Evolutionary conservation across 2,113 vertebrate genomes (phyloP), one percentile per base, ranked within the genome.

Genomic region (Cheirogaleus medius): DNA sequence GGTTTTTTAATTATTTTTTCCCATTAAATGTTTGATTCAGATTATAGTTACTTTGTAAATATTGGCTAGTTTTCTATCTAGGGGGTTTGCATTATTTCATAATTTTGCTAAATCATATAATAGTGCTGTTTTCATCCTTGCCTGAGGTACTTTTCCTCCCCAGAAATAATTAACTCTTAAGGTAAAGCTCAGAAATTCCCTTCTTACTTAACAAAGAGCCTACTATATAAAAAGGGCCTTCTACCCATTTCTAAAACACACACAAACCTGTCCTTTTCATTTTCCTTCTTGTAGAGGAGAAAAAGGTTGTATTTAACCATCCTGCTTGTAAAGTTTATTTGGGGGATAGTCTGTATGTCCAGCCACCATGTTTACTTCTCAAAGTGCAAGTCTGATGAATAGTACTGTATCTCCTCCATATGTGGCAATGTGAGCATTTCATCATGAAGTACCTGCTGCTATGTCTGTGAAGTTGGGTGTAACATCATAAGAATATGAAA

Each of bases 31-130:
- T 95, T 97, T 96, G 86, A 91, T 92, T 97, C 86, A 73, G 34
- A 96, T 94, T 89, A 81, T 89, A 96, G 90, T 95, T 73, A 95
- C 66, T 96, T 96, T 95, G 29, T 94, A 97, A 97, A 97, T 97
- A 95, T 78, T 93, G 91, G 34, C 89, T 97, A 95, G 82, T 97
- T 98, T 98, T 97, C 78, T 97, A 95, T 56, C 47, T 95, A 74
- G 44, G 78, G 68, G 58, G 90, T 98, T 97, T 97, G 37, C 89
- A 96, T 97, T 89, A 80, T 97, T 97, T 98, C 82, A 78, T 94
- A 96, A 88, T 95, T 97, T 96, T 97, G 54, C 73, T 96, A 94
- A 95, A 56, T 93, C 52, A 85, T 94, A n/a, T 94, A 94, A 85
- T 82, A 91, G 81, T 97, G 85, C 92, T 95, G 27, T 97, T 97